These are phyloP conservation scores for Brachionus angularis DNA, from an alignment of 1,140 invertebrate genomes.

Conservation along the genomic window DNA sequence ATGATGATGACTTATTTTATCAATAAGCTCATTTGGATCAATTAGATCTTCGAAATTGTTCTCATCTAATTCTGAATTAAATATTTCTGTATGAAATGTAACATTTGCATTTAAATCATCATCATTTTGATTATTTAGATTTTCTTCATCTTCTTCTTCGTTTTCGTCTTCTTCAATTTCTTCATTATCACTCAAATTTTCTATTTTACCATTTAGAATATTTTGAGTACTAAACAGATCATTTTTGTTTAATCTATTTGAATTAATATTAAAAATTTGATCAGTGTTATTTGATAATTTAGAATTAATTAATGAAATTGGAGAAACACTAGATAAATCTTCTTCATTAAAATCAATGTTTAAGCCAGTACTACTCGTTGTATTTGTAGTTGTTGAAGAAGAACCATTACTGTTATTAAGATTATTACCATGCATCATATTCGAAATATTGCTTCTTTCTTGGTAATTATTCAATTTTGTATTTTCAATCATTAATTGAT, in stretches of 20 bases:
- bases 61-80: constrained; percentile 13
- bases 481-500: too few relatives aligned
- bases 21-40: constrained; percentile 8
- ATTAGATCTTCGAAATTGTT: constrained; percentile 12
- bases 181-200: constrained; percentile 16
- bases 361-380: constrained; percentile 18
- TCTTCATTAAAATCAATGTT: constrained; percentile 12
- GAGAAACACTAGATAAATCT: constrained; percentile 11
- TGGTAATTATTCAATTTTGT: too few relatives aligned
- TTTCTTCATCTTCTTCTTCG: neutral
- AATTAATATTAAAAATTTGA: neutral
- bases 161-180: too few relatives aligned
- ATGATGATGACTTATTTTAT: neutral
- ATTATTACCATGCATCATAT: too few relatives aligned
- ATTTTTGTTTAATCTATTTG: neutral
- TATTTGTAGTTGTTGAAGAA: constrained; percentile 2
- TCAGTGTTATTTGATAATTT: neutral
- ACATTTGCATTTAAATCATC: constrained; percentile 5
- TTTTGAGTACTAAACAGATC: neutral
- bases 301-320: constrained; percentile 7
- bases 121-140: neutral
- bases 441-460: too few relatives aligned
- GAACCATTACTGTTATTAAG: constrained; percentile 35
- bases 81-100: constrained; percentile 24
- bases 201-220: neutral